Evolutionary conservation across 2,113 vertebrate genomes (phyloP).

Genomic region (Elgaria multicarinata): DNA sequence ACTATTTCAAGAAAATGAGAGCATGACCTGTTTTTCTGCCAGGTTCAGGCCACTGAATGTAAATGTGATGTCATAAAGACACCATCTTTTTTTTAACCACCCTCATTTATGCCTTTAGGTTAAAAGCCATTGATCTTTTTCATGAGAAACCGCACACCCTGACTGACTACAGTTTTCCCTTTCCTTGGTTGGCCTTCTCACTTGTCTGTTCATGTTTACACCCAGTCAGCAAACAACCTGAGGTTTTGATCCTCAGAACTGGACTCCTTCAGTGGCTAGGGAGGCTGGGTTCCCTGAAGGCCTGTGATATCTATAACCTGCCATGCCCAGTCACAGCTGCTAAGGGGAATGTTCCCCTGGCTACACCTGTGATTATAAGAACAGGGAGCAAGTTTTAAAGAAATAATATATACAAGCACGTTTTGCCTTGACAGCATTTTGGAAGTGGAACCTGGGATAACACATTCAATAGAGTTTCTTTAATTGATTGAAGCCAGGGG

Average conservation of each 20-base stretch:
- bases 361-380: constrained; percentile 3
- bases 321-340: neutral
- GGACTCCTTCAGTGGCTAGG: neutral
- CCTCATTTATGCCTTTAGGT: neutral
- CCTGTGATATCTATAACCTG: neutral
- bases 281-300: neutral
- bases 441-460: neutral
- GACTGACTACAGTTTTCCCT: neutral
- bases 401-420: constrained; percentile 3
- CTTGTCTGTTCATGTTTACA: neutral
- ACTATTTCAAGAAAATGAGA: neutral
- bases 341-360: neutral
- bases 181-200: neutral
- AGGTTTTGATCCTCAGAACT: neutral
- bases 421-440: constrained; percentile 21
- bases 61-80: neutral
- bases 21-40: neutral
- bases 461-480: neutral
- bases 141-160: neutral
- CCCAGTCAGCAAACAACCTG: neutral
- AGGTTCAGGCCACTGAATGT: neutral
- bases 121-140: neutral
- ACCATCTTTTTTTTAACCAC: no score
- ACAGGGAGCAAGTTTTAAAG: neutral
- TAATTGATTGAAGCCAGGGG: neutral